phyloP scores from a whole-genome alignment of 2,113 vertebrate genomes.

The Centropus bengalensis region DNA sequence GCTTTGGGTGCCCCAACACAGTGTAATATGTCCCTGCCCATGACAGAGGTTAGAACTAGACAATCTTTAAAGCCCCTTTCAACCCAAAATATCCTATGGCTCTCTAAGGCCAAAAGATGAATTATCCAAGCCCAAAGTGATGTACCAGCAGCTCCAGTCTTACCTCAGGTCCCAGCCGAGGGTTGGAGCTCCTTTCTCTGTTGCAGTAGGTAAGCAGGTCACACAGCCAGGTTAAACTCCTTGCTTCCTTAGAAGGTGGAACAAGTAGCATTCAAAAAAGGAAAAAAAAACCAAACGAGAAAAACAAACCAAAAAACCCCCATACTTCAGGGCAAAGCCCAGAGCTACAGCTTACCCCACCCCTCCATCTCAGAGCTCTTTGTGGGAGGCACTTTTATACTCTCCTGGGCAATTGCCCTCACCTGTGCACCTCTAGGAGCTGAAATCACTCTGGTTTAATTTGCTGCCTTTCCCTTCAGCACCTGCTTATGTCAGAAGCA shows the following conservation, averaged over 20 bases:
- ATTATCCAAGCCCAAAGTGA: neutral
- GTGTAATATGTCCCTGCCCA: no score
- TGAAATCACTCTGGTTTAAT: neutral
- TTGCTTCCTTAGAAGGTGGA: neutral
- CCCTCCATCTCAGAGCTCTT: neutral
- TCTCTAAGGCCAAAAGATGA: neutral
- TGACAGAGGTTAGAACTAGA: no score
- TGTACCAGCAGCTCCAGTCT: neutral
- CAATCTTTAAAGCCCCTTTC: no score
- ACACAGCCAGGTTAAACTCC: neutral
- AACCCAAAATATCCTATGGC: no score
- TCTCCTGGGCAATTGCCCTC: neutral
- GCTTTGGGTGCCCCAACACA: no score
- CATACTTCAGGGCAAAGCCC: neutral
- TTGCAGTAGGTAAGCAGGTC: rapidly evolving
- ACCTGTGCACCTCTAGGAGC: neutral
- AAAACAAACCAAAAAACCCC: no score
- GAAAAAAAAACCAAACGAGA: no score
- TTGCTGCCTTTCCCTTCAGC: no score
- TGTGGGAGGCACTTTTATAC: neutral
- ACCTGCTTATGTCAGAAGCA: neutral
- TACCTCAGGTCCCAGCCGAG: neutral
- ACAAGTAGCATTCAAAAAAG: no score
- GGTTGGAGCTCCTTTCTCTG: neutral
- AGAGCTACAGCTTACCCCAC: rapidly evolving